Conservation (phyloP, 92 coral and sea anemone genomes). For the Zoanthus sociatus region DNA sequence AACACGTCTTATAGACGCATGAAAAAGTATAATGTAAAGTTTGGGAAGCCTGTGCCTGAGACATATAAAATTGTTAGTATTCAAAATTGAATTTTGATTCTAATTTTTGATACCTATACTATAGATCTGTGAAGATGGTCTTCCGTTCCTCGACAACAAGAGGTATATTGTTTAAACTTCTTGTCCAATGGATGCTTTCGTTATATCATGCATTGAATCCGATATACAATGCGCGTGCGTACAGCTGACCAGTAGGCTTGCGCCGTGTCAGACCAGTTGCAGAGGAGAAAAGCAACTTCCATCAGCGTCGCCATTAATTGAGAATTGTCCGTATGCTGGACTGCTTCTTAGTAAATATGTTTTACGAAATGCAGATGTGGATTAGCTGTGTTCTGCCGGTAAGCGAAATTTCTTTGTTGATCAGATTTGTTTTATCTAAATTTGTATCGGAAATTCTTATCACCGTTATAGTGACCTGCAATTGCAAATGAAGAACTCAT, state of each 20-base stretch:
- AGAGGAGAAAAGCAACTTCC: slow-evolving; percentile 66
- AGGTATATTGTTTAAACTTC: too few species aligned
- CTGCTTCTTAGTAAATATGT: slow-evolving; percentile 70
- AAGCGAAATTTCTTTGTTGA: slow-evolving; percentile 43
- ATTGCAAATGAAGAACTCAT: slow-evolving; percentile 5
- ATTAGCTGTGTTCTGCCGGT: slow-evolving; percentile 68
- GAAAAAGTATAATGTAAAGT: too few species aligned
- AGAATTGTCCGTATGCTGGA: slow-evolving; percentile 9
- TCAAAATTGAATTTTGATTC: too few species aligned
- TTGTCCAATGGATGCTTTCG: slow-evolving; percentile 20
- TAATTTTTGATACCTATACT: too few species aligned
- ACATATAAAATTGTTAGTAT: too few species aligned
- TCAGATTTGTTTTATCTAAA: not conserved
- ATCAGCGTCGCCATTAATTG: slow-evolving; percentile 53
- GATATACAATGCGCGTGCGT: slow-evolving; percentile 11
- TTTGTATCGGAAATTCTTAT: slow-evolving; percentile 18
- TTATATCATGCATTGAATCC: slow-evolving; percentile 5
- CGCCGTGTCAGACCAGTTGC: slow-evolving; percentile 84
- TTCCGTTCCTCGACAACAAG: too few species aligned
- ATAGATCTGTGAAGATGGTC: too few species aligned
- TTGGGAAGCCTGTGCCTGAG: too few species aligned
- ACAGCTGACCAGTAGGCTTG: slow-evolving; percentile 80
- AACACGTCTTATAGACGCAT: too few species aligned
- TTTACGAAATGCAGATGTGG: slow-evolving; percentile 69
- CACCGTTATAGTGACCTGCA: slow-evolving; percentile 35